Base-by-base conservation (phyloP, 2,113 vertebrate species). In the Climacteris rufus region DNA sequence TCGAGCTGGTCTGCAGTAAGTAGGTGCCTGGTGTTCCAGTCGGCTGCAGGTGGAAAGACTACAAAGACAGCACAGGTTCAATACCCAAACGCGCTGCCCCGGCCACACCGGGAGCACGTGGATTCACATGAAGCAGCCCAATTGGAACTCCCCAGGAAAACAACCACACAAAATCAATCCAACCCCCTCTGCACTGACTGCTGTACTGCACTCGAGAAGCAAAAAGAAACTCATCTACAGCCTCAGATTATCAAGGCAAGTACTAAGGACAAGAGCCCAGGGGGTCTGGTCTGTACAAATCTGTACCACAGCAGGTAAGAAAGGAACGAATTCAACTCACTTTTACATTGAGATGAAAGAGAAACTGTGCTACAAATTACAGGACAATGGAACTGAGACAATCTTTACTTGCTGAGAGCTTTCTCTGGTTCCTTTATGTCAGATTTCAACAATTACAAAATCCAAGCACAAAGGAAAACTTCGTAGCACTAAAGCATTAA, bases 41-140 rank as follows among this genome's bases (percentile, higher is more conserved):
- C 2, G 99, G 99, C 97, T 99, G 99, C 65, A 99, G 98, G 93
- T 99, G 99, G 95, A 99, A 99, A 50, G 99, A 99, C 99, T 99
- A 52, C 18, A 56, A 80, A 77, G 44, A 93, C 16, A 93, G 66
- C 37, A 25, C 44, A 68, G 37, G 15, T 76, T 80, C 45, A 53
- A 87, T 8, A 52, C 6, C 33, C 28, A 74, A 66, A 70, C 2
- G 11, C 11, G 9, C 3, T 10, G 24, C 27, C 24, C 56, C 57
- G 22, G 30, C 15, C 27, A 3, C 15, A 7, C 33, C 33, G 49
- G 24, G 18, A 77, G 25, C 7, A 11, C 11, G 20, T 1, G 70
- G 45, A 56, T 42, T 86, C 31, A 77, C 25, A 13, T 4, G 11
- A 56, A 28, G 14, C 28, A 69, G 8, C 44, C 66, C 37, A 56